Percentiles rank a stretch among this genome's conserved stretches.
Conservation (phyloP, 2,797 vertebrate species). For the Aeoliscus strigatus region DNA sequence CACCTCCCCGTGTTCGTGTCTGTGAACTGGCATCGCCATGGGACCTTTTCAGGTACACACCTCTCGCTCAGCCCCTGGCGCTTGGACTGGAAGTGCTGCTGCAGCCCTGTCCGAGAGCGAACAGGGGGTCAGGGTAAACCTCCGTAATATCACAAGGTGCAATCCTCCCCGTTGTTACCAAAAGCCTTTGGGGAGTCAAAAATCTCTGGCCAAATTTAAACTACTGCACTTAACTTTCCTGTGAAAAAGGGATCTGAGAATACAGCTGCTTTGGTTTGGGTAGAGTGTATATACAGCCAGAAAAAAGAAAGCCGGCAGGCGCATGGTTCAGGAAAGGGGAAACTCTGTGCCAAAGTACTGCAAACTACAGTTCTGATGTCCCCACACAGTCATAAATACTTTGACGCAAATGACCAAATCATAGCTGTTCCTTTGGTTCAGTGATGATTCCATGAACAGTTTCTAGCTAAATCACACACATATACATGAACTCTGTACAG, state of each 20-base stretch:
- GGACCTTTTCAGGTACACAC: slow-evolving; percentile 54
- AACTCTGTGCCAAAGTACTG: slow-evolving; percentile 65
- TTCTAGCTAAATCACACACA: slow-evolving; percentile 20
- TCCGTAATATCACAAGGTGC: slow-evolving; percentile 60
- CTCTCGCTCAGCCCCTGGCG: slow-evolving; percentile 33
- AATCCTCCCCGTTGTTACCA: slow-evolving; percentile 48
- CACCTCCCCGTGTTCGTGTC: slow-evolving; percentile 40
- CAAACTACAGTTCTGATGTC: slow-evolving; percentile 18
- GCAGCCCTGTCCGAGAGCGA: slow-evolving; percentile 49
- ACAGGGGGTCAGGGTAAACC: slow-evolving; percentile 63
- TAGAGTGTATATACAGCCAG: slow-evolving; percentile 19
- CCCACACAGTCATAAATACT: slow-evolving; percentile 2
- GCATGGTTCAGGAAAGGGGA: slow-evolving; percentile 49
- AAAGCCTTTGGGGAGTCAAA: slow-evolving; percentile 53
- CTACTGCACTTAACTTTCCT: slow-evolving; percentile 53
- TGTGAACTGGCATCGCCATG: slow-evolving; percentile 26
- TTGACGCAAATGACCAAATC: slow-evolving; percentile 49
- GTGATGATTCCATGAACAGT: slow-evolving; percentile 14
- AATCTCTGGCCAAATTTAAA: slow-evolving; percentile 48
- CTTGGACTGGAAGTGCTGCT: slow-evolving; percentile 60
- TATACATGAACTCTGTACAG: slow-evolving; percentile 43
- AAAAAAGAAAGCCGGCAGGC: slow-evolving; percentile 22
- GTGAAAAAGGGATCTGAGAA: slow-evolving; percentile 17
- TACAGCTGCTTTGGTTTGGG: slow-evolving; percentile 17
- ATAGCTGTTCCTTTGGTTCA: slow-evolving; percentile 27